Percentiles rank a stretch among this genome's conserved stretches.
Conservation (phyloP, 1,140 invertebrate species). For the Frieseomelitta varia region DNA sequence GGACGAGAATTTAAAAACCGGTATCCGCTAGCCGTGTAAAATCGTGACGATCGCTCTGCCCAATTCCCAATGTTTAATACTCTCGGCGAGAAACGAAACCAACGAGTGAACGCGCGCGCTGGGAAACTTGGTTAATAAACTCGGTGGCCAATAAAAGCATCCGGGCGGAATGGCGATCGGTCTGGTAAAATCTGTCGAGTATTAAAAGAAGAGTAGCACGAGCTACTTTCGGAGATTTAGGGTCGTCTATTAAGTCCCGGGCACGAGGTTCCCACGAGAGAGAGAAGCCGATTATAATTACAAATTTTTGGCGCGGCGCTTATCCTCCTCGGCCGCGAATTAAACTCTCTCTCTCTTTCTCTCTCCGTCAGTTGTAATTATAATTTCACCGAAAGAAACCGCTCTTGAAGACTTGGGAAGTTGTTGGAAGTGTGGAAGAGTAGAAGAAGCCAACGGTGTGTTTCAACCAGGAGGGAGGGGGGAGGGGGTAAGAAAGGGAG, state of each 20-base stretch:
- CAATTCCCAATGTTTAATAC: no score
- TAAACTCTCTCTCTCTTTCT: conserved; percentile 7
- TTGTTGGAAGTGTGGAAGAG: background rate
- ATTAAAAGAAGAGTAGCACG: conserved; percentile 7
- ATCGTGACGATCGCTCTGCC: background rate
- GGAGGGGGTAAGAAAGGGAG: no score
- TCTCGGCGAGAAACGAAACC: background rate
- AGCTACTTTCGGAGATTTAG: conserved; percentile 4
- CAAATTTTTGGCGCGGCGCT: conserved; percentile 27
- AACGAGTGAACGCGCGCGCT: background rate
- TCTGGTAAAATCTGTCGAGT: background rate
- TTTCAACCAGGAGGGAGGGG: background rate
- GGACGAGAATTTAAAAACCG: no score
- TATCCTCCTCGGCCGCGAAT: background rate
- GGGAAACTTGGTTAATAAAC: conserved; percentile 4
- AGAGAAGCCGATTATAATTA: conserved; percentile 35
- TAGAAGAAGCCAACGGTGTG: background rate
- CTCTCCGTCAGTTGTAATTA: conserved; percentile 40
- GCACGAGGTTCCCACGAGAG: conserved; percentile 16
- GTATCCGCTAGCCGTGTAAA: no score
- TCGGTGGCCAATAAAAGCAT: background rate
- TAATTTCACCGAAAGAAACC: conserved; percentile 34
- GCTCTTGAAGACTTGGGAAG: conserved; percentile 11
- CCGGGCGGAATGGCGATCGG: background rate
- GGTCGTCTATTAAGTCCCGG: background rate